Evolutionary conservation across 2,888 invertebrate species (phyloP).

Genomic region (Catocala fraxini): DNA sequence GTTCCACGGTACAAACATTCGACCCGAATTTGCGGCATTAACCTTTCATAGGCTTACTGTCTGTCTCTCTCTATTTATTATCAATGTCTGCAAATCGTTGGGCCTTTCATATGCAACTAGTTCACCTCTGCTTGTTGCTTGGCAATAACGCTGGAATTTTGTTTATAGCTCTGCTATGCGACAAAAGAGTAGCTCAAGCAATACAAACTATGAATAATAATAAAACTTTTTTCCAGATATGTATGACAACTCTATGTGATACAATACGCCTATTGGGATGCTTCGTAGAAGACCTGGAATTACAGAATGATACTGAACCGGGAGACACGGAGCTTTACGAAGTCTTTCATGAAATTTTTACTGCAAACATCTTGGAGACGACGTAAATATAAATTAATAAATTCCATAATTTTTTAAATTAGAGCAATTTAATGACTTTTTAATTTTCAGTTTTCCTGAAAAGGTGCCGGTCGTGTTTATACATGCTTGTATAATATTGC

Average conservation of each 20-base stretch:
- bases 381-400: constrained; percentile 78
- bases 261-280: constrained; percentile 97
- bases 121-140: too few species aligned
- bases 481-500: constrained; percentile 94
- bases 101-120: too few species aligned
- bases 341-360: constrained; percentile 92
- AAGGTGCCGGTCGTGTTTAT: constrained; percentile 93
- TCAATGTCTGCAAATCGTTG: too few species aligned
- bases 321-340: constrained; percentile 81
- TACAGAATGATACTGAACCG: constrained; percentile 75
- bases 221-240: constrained; percentile 89
- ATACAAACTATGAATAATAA: neutral
- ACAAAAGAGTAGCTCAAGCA: neutral
- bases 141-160: too few species aligned
- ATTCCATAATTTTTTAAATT: too few species aligned
- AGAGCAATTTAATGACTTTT: neutral
- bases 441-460: constrained; percentile 88
- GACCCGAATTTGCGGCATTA: too few species aligned
- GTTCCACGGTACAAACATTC: too few species aligned
- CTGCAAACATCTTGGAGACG: constrained; percentile 91
- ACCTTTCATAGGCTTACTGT: too few species aligned
- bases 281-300: constrained; percentile 89
- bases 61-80: too few species aligned
- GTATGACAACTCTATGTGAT: constrained; percentile 97
- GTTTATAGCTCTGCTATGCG: too few species aligned